Conservation (phyloP, 2,888 invertebrate genomes). For the Heliconius erato region DNA sequence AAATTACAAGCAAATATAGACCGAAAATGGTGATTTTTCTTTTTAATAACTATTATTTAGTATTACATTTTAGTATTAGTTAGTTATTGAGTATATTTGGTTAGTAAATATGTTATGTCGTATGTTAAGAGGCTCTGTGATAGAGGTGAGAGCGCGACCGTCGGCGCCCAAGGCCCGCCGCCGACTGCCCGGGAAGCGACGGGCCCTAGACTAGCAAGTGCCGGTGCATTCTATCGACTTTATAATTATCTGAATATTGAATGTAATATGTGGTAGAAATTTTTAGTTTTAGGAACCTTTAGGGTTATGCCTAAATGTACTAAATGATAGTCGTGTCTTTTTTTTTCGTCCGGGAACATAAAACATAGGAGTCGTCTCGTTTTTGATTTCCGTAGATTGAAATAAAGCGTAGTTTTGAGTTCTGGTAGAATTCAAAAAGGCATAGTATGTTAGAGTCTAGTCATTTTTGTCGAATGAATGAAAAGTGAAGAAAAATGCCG, state of each 20-base stretch:
- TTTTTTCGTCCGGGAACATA: not conserved
- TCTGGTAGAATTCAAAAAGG: no score
- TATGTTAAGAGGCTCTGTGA: not conserved
- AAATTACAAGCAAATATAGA: not conserved
- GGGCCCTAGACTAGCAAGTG: constrained; percentile 21
- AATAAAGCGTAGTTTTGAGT: not conserved
- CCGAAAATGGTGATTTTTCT: not conserved
- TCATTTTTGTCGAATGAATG: no score
- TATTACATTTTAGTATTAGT: not conserved
- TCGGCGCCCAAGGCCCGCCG: constrained; percentile 58
- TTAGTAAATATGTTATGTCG: not conserved
- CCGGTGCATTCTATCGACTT: constrained; percentile 36
- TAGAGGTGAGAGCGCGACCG: constrained; percentile 52
- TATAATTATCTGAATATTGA: constrained; percentile 32
- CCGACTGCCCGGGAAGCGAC: constrained; percentile 55
- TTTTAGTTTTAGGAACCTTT: not conserved
- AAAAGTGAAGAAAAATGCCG: no score
- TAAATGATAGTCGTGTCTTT: not conserved
- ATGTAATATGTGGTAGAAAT: constrained; percentile 16
- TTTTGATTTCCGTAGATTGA: not conserved
- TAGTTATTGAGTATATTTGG: not conserved
- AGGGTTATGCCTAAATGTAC: not conserved
- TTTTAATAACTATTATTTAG: not conserved
- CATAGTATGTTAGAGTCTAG: no score
- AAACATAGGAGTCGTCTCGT: not conserved